These are phyloP conservation scores for Erpornis zantholeuca DNA, from an alignment of 2,113 vertebrate genomes.

Conservation along the genomic window DNA sequence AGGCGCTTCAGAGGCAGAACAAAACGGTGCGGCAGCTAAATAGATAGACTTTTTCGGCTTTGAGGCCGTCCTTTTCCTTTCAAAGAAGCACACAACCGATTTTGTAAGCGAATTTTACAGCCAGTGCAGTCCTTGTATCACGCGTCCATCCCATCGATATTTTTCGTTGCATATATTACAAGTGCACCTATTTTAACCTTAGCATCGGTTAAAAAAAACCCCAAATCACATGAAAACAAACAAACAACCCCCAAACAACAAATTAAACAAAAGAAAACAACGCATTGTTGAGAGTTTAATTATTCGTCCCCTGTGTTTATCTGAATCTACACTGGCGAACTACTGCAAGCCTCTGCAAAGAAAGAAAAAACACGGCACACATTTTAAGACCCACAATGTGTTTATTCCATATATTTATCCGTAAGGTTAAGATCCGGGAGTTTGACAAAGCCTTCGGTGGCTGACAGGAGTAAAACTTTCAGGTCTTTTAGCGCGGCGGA, in stretches of 20 bases:
- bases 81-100: rapidly evolving
- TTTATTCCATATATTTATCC: background rate
- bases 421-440: background rate
- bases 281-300: background rate
- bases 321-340: background rate
- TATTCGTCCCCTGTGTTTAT: background rate
- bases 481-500: background rate
- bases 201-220: rapidly evolving
- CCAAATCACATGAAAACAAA: background rate
- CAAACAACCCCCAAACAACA: background rate
- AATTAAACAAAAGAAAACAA: background rate
- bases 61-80: rapidly evolving
- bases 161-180: background rate
- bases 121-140: background rate
- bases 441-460: background rate
- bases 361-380: background rate
- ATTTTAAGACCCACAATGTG: background rate
- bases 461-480: background rate
- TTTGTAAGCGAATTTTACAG: background rate
- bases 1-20: background rate
- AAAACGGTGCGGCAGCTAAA: background rate
- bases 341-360: background rate
- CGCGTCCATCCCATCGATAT: no score
- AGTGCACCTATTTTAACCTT: background rate
- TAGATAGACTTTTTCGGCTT: rapidly evolving